Base-by-base conservation (phyloP, 2,888 invertebrate species). In the Syrista parreyssii region DNA sequence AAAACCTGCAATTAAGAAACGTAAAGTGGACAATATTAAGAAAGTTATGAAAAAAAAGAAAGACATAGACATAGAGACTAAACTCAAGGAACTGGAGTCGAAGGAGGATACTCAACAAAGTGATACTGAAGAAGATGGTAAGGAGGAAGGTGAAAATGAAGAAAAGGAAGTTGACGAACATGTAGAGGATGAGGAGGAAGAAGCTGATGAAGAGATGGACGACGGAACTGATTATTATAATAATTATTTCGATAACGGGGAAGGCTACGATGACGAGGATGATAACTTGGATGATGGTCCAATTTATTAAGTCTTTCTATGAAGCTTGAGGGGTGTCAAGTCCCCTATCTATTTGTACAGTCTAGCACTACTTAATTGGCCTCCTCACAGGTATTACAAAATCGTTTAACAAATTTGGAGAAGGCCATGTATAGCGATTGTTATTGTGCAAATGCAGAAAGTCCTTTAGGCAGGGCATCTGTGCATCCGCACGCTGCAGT, bases 141-240 rank as follows among this genome's bases (percentile, higher is more conserved):
- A 91, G 55, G 92, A 91, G 78, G 93, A 93, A 71, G 92, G 92
- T 55, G 92, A 92, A 0, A 92, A 92, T 1, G 93, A 93, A 72
- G 90, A 91, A n/a, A 94, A 94, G 68, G 93, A 93, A n/a, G 92
- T 91, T 0, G 93, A 92, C 78, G 93, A 93, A 68, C 93, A 93
- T 4, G 85, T 88, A 4, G 95, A 94, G 73, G 93, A 94, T 79
- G 94, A 95, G 79, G 93, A 93, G 75, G 95, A 95, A 75, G 96
- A 96, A 84, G 89, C 93, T 12, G 97, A 97, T 86, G 95, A 96
- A 88, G 97, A 97, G 91, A 95, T 97, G 94, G 97, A 97, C 88
- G 97, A 97, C 87, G 97, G 97, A 32, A 97, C 97, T 33, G 97
- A 97, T 90, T 97, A 97, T 88, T 96, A 95, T 0, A 96, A 96